These are phyloP conservation scores for Hormaphis cornu DNA, from an alignment of 1,140 invertebrate species.

Conservation along the genomic window DNA sequence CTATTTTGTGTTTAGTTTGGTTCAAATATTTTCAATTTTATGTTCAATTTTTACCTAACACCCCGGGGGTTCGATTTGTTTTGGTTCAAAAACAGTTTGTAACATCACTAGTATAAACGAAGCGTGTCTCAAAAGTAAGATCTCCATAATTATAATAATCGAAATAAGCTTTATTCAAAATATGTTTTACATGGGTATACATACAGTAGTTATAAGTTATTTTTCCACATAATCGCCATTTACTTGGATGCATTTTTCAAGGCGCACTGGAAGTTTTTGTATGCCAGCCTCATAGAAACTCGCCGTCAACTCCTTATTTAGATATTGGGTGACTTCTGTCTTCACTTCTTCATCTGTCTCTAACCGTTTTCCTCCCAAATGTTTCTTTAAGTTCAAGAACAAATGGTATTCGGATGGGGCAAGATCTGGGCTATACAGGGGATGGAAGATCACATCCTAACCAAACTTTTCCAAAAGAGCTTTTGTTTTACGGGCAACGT, in stretches of 20 bases:
- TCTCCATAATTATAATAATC: too few relatives aligned
- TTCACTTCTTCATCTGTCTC: background rate
- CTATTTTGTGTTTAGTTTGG: too few relatives aligned
- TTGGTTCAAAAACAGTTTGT: too few relatives aligned
- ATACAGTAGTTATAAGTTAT: too few relatives aligned
- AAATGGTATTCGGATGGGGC: background rate
- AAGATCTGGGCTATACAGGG: background rate
- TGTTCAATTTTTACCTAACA: too few relatives aligned
- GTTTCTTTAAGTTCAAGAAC: background rate
- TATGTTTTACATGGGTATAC: too few relatives aligned
- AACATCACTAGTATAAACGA: too few relatives aligned
- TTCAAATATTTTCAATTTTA: too few relatives aligned
- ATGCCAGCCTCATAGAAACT: slow-evolving; percentile 16
- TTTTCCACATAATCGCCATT: too few relatives aligned
- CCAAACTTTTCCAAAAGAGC: background rate
- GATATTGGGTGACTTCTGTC: background rate
- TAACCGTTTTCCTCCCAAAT: background rate
- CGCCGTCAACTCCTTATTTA: background rate
- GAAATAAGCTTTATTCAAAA: too few relatives aligned
- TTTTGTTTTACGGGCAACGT: background rate
- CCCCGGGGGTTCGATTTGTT: too few relatives aligned
- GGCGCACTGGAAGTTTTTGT: slow-evolving; percentile 21
- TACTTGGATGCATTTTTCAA: slow-evolving; percentile 30
- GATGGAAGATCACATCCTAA: background rate
- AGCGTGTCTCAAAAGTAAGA: too few relatives aligned